Evolutionary conservation across 2,797 vertebrate genomes (phyloP).

Genomic region (Pyrocephalus nanus): DNA sequence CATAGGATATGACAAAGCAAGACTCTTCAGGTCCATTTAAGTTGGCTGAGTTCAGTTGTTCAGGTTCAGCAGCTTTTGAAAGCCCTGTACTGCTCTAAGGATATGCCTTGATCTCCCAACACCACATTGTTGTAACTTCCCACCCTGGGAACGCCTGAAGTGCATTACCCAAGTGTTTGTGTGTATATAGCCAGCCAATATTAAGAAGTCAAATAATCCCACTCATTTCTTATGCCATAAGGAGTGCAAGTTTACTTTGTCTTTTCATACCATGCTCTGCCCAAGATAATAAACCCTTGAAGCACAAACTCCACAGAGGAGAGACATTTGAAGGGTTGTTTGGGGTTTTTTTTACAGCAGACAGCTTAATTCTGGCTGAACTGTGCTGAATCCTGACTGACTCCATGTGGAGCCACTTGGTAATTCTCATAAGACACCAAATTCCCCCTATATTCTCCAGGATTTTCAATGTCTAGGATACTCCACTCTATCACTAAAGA

Average conservation of each 20-base stretch:
- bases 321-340: neutral
- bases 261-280: neutral
- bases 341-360: neutral
- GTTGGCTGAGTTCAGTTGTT: neutral
- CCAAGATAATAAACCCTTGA: neutral
- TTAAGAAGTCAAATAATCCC: neutral
- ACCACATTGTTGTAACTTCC: neutral
- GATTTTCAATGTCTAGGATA: neutral
- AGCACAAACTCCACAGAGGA: neutral
- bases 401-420: neutral
- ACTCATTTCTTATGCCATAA: neutral
- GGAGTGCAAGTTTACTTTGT: neutral
- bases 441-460: neutral
- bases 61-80: neutral
- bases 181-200: neutral
- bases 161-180: neutral
- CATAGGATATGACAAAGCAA: neutral
- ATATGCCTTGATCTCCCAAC: neutral
- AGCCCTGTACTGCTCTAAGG: neutral
- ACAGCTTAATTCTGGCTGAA: neutral
- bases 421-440: neutral
- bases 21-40: neutral
- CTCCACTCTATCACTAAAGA: neutral
- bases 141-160: neutral
- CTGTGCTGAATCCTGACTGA: neutral